Conservation (phyloP, 2,797 vertebrate species). For the Picus viridis region DNA sequence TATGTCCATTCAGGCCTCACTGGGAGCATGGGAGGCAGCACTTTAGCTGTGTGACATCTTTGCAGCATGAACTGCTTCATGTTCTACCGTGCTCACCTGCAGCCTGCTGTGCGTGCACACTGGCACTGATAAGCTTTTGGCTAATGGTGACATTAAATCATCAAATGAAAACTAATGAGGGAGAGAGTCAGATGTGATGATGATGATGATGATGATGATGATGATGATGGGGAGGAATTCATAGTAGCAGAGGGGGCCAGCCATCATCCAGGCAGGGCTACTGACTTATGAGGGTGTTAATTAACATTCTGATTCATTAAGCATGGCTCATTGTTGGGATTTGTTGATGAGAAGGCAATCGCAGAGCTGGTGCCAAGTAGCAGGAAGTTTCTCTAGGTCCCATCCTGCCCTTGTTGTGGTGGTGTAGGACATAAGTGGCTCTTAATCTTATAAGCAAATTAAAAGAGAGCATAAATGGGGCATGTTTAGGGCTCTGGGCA, state of each 20-base stretch:
- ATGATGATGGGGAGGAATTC: conserved; percentile 53
- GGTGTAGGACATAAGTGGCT: neutral
- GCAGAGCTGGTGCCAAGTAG: neutral
- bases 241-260: neutral
- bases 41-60: neutral
- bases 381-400: neutral
- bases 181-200: conserved; percentile 6
- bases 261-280: neutral
- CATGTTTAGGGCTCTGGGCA: neutral
- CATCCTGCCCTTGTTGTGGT: neutral
- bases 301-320: conserved; percentile 52
- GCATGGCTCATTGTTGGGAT: neutral
- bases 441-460: neutral
- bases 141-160: conserved; percentile 23
- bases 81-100: neutral
- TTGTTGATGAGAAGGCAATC: neutral
- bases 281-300: conserved; percentile 16
- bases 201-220: conserved; percentile 39
- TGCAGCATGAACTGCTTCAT: neutral
- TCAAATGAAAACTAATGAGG: conserved; percentile 61
- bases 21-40: neutral
- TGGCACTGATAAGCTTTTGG: neutral
- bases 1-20: neutral
- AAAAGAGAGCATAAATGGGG: neutral
- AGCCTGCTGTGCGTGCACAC: neutral